Conservation (phyloP, 1,140 invertebrate species). For the Artemia franciscana region DNA sequence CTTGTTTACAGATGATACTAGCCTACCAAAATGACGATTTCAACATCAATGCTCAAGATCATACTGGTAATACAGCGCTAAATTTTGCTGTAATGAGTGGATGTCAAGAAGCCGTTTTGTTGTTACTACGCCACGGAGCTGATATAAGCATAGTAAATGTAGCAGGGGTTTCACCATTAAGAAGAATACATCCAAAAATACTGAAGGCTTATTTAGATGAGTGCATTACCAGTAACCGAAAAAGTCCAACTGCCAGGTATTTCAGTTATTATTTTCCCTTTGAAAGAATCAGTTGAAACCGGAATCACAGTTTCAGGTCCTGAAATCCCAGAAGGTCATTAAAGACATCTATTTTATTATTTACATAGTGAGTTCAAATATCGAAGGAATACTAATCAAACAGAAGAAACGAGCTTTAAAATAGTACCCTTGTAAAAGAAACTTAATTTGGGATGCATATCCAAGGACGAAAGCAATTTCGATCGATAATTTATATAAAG, state of each 20-base stretch:
- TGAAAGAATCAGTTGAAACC: no score
- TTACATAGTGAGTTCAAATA: no score
- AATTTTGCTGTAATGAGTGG: conserved; percentile 41
- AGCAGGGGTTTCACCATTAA: conserved; percentile 37
- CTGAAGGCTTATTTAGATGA: conserved; percentile 41
- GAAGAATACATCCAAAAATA: conserved; percentile 34
- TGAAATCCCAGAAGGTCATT: no score
- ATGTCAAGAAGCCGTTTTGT: conserved; percentile 25
- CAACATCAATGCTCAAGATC: conserved; percentile 22
- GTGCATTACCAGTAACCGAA: conserved; percentile 31
- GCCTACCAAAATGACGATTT: neutral
- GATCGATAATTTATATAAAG: no score
- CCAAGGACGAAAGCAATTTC: no score
- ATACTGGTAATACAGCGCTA: conserved; percentile 45
- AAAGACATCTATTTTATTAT: no score
- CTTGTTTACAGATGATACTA: conserved; percentile 3
- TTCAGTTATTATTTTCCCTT: no score
- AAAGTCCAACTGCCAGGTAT: neutral
- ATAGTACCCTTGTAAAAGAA: no score
- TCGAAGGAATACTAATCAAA: no score
- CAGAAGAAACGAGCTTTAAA: no score
- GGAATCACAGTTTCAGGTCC: no score
- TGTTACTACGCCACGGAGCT: conserved; percentile 38
- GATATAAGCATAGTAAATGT: conserved; percentile 40
- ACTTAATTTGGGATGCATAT: no score